Base-by-base conservation (phyloP, 2,113 vertebrate species). In the Rissa tridactyla region DNA sequence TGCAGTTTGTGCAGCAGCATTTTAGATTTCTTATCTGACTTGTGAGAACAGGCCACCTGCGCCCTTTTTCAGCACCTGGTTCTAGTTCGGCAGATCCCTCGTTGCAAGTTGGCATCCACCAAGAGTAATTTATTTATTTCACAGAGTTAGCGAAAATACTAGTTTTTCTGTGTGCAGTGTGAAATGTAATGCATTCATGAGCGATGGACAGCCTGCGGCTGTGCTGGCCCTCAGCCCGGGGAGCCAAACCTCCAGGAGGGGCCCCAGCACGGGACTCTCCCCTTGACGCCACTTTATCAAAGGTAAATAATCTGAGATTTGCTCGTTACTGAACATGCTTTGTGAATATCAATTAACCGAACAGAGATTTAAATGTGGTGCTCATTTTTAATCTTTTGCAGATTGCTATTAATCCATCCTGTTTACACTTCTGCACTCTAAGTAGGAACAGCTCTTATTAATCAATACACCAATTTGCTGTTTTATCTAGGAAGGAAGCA, bases 311-410 rank as follows among this genome's bases (percentile, higher is more conserved):
- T 57, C 47, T 4, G 8, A 81, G 32, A 71, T 78, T 86, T 8
- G 3, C 46, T 46, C 14, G 11, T 69, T 78, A 32, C 46, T 47
- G 47, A 46, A 55, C 29, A 18, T 51, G 20, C 42, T 82, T 82
- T 91, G 42, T 89, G 76, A 68, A 54, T 84, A 81, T 66, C 73
- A 89, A 51, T 79, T 88, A 36, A 77, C 21, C 40, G 20, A 82
- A 69, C 15, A 32, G 62, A 65, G 32, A 57, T 60, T 91, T 90
- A 71, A 78, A 79, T 47, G 22, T 36, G 29, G 51, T 90, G 30
- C 55, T 51, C 5, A 42, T 88, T 92, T 90, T 88, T 88, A 64
- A 88, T 95, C 80, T 92, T 80, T 92, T 60, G 30, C 38, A 90
- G 90, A 49, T 88, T 0, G 0, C 17, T 69, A 7, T 69, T 93